These are phyloP conservation scores for Anniella stebbinsi DNA, from an alignment of 2,797 vertebrate genomes.

Conservation along the genomic window DNA sequence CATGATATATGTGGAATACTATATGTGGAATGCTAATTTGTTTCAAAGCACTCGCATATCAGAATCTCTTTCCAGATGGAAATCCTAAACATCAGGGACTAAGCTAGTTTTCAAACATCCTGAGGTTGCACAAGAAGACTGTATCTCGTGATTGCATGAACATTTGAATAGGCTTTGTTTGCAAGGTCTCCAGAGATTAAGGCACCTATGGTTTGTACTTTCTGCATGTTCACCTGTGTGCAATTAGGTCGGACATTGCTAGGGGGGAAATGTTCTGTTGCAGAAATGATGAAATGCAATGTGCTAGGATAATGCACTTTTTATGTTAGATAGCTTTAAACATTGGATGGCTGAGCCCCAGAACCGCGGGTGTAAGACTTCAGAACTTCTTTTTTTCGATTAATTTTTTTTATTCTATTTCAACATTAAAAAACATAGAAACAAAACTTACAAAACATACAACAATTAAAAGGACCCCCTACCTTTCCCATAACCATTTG, in stretches of 20 bases:
- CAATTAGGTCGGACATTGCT: not conserved
- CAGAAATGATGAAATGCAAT: not conserved
- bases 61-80: not conserved
- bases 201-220: not conserved
- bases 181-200: not conserved
- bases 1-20: not conserved
- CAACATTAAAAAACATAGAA: too few relatives aligned
- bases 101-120: not conserved
- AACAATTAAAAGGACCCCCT: too few relatives aligned
- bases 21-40: not conserved
- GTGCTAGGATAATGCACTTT: not conserved
- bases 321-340: not conserved
- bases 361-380: not conserved
- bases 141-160: not conserved
- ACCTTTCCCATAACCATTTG: too few relatives aligned
- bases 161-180: not conserved
- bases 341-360: slow-evolving; percentile 3
- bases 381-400: slow-evolving; percentile 1
- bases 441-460: too few relatives aligned
- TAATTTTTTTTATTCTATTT: too few relatives aligned
- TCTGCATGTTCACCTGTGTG: not conserved
- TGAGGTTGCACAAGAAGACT: not conserved
- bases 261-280: slow-evolving; percentile 5
- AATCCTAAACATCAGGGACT: not conserved
- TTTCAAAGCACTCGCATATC: not conserved